Base-by-base conservation (phyloP, 2,888 invertebrate species). In the Laothoe populi region DNA sequence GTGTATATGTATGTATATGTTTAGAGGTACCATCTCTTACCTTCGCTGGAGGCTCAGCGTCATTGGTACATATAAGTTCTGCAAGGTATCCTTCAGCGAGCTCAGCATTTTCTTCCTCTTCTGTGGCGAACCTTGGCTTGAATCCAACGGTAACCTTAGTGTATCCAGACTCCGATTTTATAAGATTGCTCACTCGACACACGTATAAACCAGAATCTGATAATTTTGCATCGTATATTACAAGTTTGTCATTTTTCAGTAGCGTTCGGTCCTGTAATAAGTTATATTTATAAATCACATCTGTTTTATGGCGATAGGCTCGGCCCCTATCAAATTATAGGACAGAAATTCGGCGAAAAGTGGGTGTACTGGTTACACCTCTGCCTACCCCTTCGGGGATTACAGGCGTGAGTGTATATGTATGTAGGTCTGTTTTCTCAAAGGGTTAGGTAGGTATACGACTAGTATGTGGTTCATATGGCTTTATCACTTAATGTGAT, bases 181-280 rank as follows among this genome's bases (percentile, higher is more conserved):
- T 16, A 1, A 74, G 72, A 49, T 71, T 70, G 61, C 80, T 82
- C 0, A 86, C 78, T 13, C 84, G 76, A 60, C 88, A 88, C 0
- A 77, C 81, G 61, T 88, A 88, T 0, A 76, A 31, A 0, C 86
- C 88, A 0, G 76, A 64, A 26, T 88, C 82, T 0, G 62, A 53
- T 5, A 31, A 0, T 42, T 63, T 69, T 0, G 74, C 74, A 10
- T 74, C 70, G 0, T n/a, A 40, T 3, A 88, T 62, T 1, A 35
- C 64, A 0, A 84, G 57, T 46, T 80, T 71, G 1, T 70, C 72
- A 0, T 10, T 53, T 0, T 64, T 40, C 38, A 83, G 60, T 1
- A 71, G 2, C 62, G 26, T 60, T 1, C 71, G 64, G 57, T 78
- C 64, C 88, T 88, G 63, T 35, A 77, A 77, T 46, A 23, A 38